Evolutionary conservation across 1,140 invertebrate genomes (phyloP).

Genomic region (Dinothrombium tinctorium): DNA sequence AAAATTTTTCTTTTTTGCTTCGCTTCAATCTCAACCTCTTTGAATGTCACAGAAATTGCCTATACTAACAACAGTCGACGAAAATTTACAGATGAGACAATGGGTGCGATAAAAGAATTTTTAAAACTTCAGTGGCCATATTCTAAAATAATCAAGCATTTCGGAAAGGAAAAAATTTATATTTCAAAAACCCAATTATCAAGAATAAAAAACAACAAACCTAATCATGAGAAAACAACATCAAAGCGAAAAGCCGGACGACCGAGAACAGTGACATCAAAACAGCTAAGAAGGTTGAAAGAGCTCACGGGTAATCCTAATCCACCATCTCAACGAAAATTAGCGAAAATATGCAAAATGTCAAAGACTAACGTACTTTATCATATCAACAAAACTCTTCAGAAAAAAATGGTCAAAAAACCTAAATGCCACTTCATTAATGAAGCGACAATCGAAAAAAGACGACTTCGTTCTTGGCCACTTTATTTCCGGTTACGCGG

Average conservation of each 20-base stretch:
- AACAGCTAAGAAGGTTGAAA: background rate
- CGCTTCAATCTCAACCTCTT: no score
- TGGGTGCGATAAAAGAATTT: background rate
- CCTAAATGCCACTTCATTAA: background rate
- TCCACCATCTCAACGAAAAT: background rate
- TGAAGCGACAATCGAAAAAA: background rate
- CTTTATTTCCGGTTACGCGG: background rate
- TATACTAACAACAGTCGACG: no score
- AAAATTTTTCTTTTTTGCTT: no score
- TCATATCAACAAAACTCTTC: background rate
- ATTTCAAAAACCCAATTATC: background rate
- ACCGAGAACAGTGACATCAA: background rate
- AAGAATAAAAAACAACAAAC: background rate
- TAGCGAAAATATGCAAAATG: background rate
- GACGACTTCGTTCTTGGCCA: background rate
- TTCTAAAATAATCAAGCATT: background rate
- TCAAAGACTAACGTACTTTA: background rate
- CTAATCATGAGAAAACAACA: no score
- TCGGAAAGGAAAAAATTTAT: background rate
- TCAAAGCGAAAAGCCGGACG: background rate
- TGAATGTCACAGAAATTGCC: no score
- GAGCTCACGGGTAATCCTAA: background rate
- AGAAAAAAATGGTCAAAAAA: background rate
- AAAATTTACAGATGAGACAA: background rate
- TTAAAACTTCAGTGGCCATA: background rate